Evolutionary conservation across 2,113 vertebrate genomes (phyloP).

Genomic region (Charadrius vociferus): DNA sequence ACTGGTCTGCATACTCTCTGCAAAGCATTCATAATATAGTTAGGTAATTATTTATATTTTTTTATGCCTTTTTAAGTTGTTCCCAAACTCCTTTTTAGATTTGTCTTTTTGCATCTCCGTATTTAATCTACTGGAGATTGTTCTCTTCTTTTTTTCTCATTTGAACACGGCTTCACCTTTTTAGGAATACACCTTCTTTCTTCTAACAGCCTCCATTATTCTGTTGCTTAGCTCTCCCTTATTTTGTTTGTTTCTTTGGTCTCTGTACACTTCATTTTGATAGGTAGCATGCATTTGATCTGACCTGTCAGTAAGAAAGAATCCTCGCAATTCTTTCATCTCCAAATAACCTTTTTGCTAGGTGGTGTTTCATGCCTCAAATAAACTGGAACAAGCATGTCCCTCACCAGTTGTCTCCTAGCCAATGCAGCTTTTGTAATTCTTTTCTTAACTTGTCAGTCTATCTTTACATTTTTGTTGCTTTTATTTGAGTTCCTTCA

Average conservation of each 20-base stretch:
- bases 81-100: background rate
- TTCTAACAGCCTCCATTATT: background rate
- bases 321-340: slow-evolving; percentile 1
- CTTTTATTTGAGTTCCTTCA: background rate
- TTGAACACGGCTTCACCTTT: background rate
- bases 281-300: background rate
- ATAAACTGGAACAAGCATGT: background rate
- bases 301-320: background rate
- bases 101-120: background rate
- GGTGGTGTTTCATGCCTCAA: background rate
- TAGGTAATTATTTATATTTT: background rate
- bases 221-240: background rate
- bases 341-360: background rate
- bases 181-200: background rate
- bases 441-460: background rate
- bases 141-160: background rate
- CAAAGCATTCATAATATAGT: background rate
- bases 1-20: background rate
- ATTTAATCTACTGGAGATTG: background rate
- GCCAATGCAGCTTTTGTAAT: slow-evolving; percentile 2
- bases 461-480: background rate
- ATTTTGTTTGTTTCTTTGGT: background rate
- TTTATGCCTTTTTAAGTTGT: background rate
- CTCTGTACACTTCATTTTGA: background rate
- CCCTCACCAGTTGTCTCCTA: background rate